A percentile compares a stretch with the other conserved stretches of the same genome.
phyloP scores from a whole-genome alignment of 2,888 invertebrate species.

The Creontiades dilutus region DNA sequence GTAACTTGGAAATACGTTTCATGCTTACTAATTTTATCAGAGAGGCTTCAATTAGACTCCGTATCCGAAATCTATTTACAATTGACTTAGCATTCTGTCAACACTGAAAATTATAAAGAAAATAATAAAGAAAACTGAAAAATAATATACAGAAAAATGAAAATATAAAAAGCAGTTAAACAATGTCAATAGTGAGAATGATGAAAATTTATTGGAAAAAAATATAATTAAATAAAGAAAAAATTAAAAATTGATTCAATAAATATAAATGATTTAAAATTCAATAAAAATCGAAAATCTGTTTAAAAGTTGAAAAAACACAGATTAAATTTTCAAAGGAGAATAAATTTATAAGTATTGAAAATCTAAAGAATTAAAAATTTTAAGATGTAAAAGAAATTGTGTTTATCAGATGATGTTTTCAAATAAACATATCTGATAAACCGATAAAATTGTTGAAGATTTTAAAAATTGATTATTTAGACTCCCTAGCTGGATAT shows the following conservation, averaged over 20 bases:
- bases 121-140: too few relatives aligned
- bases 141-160: too few relatives aligned
- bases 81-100: too few relatives aligned
- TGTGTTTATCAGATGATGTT: slow-evolving; percentile 7
- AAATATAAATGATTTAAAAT: slow-evolving; percentile 12
- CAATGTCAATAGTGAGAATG: slow-evolving; percentile 30
- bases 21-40: too few relatives aligned
- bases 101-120: too few relatives aligned
- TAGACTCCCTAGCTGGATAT: too few relatives aligned
- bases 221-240: slow-evolving; percentile 34
- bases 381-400: slow-evolving; percentile 3
- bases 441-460: neutral
- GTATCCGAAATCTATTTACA: too few relatives aligned
- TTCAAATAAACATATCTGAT: slow-evolving; percentile 7
- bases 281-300: slow-evolving; percentile 40
- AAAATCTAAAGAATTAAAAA: slow-evolving; percentile 17
- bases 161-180: neutral
- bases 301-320: slow-evolving; percentile 30
- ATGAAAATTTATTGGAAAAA: slow-evolving; percentile 27
- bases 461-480: neutral
- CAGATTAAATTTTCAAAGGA: slow-evolving; percentile 28
- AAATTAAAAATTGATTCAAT: neutral
- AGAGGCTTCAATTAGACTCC: too few relatives aligned
- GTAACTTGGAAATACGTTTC: too few relatives aligned
- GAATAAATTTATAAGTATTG: slow-evolving; percentile 26